Evolutionary conservation across 1,140 invertebrate species (phyloP).

Genomic region (Aphis craccivora): DNA sequence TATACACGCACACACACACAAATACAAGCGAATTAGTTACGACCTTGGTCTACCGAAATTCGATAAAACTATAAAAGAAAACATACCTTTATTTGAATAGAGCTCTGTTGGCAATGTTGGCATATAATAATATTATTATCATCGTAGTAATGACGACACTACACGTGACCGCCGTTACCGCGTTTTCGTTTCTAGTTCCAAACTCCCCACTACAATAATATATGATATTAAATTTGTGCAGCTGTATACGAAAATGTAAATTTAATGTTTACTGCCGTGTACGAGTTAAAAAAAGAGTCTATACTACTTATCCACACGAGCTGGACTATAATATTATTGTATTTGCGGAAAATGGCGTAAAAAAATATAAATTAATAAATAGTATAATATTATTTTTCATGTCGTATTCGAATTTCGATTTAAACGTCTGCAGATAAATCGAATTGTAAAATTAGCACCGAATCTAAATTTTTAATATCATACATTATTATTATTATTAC

Average conservation of each 20-base stretch:
- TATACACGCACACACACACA: neutral
- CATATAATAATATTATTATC: neutral
- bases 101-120: neutral
- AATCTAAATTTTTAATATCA: neutral
- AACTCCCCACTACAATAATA: neutral
- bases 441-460: too few species aligned
- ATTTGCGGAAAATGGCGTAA: too few species aligned
- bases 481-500: neutral
- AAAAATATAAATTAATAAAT: neutral
- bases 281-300: neutral
- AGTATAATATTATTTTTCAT: too few species aligned
- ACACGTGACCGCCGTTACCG: neutral
- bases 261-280: neutral
- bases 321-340: neutral
- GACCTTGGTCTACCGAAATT: neutral
- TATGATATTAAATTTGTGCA: neutral
- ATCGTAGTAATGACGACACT: neutral
- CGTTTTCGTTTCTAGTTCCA: neutral
- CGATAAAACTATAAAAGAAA: neutral
- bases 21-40: neutral
- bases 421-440: neutral
- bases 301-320: neutral
- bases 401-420: neutral
- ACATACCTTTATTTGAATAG: neutral
- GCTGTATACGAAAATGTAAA: neutral